Evolutionary conservation across 2,113 vertebrate genomes (phyloP).

Genomic region (Micronisus gabar): DNA sequence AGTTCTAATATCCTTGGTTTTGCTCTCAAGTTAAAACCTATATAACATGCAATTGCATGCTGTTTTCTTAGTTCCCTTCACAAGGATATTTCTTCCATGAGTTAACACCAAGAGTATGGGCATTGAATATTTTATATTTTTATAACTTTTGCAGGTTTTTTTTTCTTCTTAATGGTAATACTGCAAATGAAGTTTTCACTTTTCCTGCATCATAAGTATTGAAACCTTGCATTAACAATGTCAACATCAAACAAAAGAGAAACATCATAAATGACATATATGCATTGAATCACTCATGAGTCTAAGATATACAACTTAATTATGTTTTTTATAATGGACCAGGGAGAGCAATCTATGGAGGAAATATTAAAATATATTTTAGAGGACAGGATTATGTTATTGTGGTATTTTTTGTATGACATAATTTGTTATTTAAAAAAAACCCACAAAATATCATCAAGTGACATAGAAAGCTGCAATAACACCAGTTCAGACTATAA

Average conservation of each 20-base stretch:
- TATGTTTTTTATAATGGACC: neutral
- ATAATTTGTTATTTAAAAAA: neutral
- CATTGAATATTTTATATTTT: neutral
- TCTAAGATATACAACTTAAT: neutral
- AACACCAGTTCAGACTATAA: neutral
- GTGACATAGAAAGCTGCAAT: neutral
- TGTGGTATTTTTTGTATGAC: neutral
- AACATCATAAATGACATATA: neutral
- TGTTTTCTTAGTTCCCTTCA: neutral
- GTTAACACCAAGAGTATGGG: neutral
- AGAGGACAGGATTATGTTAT: neutral
- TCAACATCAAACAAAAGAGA: neutral
- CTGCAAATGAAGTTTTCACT: neutral
- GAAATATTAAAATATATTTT: neutral
- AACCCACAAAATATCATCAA: neutral
- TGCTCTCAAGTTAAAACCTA: neutral
- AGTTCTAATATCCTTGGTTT: neutral
- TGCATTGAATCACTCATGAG: neutral
- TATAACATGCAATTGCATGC: neutral
- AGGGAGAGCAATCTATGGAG: neutral
- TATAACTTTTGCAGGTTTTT: accelerated
- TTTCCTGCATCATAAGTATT: neutral
- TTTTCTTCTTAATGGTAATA: neutral
- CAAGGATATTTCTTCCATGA: neutral
- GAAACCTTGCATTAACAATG: neutral